Evolutionary conservation across 2,888 invertebrate genomes (phyloP).

Genomic region (Macaria notata): DNA sequence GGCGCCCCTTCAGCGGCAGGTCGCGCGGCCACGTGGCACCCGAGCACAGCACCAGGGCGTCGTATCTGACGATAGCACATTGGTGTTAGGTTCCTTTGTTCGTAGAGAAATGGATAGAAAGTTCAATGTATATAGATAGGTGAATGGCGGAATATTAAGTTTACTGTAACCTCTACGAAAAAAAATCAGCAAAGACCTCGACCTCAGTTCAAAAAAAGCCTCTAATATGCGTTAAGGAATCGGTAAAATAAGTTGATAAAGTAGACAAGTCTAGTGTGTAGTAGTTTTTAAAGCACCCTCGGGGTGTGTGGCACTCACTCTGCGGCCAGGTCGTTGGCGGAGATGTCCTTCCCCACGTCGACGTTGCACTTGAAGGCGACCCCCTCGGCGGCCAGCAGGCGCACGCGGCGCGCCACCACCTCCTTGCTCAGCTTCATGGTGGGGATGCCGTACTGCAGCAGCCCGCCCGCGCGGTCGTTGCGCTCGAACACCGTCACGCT

Average conservation of each 20-base stretch:
- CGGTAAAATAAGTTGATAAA: too few species aligned
- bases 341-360: slow-evolving; percentile 95
- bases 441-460: slow-evolving; percentile 98
- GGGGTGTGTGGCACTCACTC: slow-evolving; percentile 70
- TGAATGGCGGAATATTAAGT: too few species aligned
- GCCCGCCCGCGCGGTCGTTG: slow-evolving; percentile 96
- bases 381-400: slow-evolving; percentile 94
- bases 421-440: slow-evolving; percentile 99
- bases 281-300: too few species aligned
- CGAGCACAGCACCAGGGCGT: slow-evolving; percentile 94
- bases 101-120: too few species aligned
- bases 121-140: too few species aligned
- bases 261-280: too few species aligned
- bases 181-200: too few species aligned
- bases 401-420: slow-evolving; percentile 94
- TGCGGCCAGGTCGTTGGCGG: slow-evolving; percentile 85
- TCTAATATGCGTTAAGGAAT: too few species aligned
- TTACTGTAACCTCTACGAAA: too few species aligned
- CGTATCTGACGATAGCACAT: slow-evolving; percentile 79
- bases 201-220: too few species aligned
- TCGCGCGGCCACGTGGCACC: slow-evolving; percentile 99
- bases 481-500: slow-evolving; percentile 98
- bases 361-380: slow-evolving; percentile 93
- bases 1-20: slow-evolving; percentile 91
- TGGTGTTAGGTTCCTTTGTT: not conserved